Evolutionary conservation across 2,888 invertebrate genomes (phyloP).

Genomic region (Chrysolina haemoptera): DNA sequence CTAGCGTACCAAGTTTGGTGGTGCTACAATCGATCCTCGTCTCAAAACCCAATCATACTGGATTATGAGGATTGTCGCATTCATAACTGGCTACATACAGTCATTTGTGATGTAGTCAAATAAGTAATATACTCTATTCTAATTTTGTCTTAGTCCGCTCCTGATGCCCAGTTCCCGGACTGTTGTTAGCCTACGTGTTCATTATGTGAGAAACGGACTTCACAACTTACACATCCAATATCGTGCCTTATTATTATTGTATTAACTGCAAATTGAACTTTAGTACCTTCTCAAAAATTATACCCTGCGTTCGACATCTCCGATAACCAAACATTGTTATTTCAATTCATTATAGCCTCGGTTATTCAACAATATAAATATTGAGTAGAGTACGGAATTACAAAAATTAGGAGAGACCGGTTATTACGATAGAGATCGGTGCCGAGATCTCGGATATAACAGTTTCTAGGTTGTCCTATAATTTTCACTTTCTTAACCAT

Average conservation of each 20-base stretch:
- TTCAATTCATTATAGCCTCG: constrained; percentile 46
- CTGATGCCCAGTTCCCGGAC: constrained; percentile 18
- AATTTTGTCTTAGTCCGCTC: constrained; percentile 1
- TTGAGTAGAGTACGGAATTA: constrained; percentile 23
- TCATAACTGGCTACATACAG: too few species aligned
- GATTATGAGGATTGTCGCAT: too few species aligned
- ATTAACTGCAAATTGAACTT: constrained; percentile 59
- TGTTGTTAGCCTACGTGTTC: constrained; percentile 60
- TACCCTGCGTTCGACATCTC: constrained; percentile 29
- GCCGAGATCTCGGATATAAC: constrained; percentile 19
- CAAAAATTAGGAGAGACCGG: constrained; percentile 17
- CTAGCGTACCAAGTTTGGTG: too few species aligned
- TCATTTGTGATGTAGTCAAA: too few species aligned
- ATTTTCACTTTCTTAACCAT: constrained; percentile 18
- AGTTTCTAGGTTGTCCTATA: constrained; percentile 24
- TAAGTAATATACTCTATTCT: too few species aligned
- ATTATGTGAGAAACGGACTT: constrained; percentile 65
- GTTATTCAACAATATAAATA: constrained; percentile 39
- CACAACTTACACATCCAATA: constrained; percentile 54
- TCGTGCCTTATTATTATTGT: constrained; percentile 60
- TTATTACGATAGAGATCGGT: constrained; percentile 31
- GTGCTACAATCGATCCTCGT: too few species aligned
- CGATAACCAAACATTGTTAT: constrained; percentile 48
- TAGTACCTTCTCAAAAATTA: constrained; percentile 55
- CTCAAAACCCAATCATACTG: too few species aligned